phyloP scores from a whole-genome alignment of 2,113 vertebrate species.

The Kryptolebias marmoratus region DNA sequence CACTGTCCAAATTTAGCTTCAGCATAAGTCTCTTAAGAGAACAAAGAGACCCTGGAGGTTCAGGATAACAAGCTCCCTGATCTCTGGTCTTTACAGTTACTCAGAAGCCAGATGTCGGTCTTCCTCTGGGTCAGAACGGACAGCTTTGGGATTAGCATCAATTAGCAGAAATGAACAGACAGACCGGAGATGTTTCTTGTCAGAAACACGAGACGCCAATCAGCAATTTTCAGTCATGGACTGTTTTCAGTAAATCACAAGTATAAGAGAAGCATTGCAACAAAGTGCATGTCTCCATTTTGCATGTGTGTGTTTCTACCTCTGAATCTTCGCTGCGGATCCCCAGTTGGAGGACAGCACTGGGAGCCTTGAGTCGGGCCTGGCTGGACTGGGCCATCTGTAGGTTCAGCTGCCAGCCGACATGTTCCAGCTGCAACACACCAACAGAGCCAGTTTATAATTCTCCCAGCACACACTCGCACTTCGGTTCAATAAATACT shows the following conservation, averaged over 20 bases:
- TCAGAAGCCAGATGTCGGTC: conserved; percentile 55
- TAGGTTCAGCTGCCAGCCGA: conserved; percentile 96
- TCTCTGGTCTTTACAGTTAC: conserved; percentile 66
- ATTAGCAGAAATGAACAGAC: conserved; percentile 45
- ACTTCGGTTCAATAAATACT: conserved; percentile 11
- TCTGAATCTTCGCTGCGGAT: conserved; percentile 87
- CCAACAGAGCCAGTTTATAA: neutral
- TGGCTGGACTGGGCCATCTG: conserved; percentile 92
- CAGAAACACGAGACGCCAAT: conserved; percentile 11
- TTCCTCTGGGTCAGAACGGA: conserved; percentile 58
- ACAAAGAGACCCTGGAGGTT: conserved; percentile 49
- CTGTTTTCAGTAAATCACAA: neutral
- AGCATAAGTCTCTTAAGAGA: conserved; percentile 33
- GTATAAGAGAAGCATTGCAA: conserved; percentile 1
- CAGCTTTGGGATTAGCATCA: conserved; percentile 60
- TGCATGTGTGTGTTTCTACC: conserved; percentile 75
- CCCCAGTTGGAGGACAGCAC: conserved; percentile 89
- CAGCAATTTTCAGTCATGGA: neutral
- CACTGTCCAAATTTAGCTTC: conserved; percentile 37
- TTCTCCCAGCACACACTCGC: neutral
- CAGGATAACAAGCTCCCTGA: conserved; percentile 73
- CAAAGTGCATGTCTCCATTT: neutral
- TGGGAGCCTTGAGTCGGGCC: conserved; percentile 89
- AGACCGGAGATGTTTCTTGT: conserved; percentile 31
- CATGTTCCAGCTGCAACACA: conserved; percentile 88